Base-by-base conservation (phyloP, 2,888 invertebrate genomes). In the Cordilura impudica region DNA sequence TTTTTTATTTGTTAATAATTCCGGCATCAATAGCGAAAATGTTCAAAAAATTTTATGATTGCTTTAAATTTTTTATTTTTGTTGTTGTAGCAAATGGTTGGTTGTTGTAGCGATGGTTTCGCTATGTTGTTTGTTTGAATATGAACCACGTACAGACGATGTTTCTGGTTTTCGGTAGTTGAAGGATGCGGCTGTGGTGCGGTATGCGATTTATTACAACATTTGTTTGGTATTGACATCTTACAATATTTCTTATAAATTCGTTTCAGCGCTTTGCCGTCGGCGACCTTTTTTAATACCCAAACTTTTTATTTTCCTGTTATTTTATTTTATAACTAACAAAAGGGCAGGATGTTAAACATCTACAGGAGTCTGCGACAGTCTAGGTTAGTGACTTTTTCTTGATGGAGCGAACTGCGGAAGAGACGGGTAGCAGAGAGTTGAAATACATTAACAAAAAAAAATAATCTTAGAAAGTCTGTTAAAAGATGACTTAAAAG, bases 221-320 rank as follows among this genome's bases (percentile, higher is more conserved):
- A 75, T 66, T 79, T 79, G 18, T 71, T 63, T 75, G 79, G 26
- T 45, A 79, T 79, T 75, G 79, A 51, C 79, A 75, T 66, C 23
- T 66, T 58, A 71, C 54, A 71, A 78, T 63, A 74, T 47, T 51
- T 67, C 54, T 61, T 61, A 43, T 47, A 60, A 71, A 73, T 74
- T 35, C 54, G 61, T 74, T 74, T 74, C 14, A 61, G 16, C 65
- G 12, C 54, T 31, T 49, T 54, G 74, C 70, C 75, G 26, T 49
- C 39, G 71, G 71, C 75, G 61, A 63, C 54, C 10, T 61, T 71
- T 67, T 70, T 60, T 71, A 70, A 70, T 70, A 70, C 65, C 65
- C 60, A 2, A n/a, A 31, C 49, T 69, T 67, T 60, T 67, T 47
- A 31, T 16, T 66, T 58, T 53, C 18, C 4, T 53, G 12, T 39